These are phyloP conservation scores for Congeria kusceri DNA, from an alignment of 2,888 invertebrate species.

Conservation along the genomic window DNA sequence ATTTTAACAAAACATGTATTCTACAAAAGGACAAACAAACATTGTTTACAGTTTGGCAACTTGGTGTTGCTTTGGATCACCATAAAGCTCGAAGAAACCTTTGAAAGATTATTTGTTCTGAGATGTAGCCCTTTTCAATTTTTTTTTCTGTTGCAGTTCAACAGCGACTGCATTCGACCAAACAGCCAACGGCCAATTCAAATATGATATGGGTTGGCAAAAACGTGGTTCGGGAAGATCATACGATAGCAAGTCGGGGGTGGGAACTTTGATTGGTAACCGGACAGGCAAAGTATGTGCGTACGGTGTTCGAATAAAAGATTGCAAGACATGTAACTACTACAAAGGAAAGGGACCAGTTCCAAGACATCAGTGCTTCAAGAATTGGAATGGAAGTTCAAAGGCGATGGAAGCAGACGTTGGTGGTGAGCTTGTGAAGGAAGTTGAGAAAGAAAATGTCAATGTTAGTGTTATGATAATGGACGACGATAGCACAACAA, in stretches of 20 bases:
- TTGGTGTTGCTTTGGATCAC: no score
- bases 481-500: slow-evolving; percentile 59
- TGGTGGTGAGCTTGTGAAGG: slow-evolving; percentile 32
- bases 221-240: slow-evolving; percentile 32
- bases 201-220: slow-evolving; percentile 48
- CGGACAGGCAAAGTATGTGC: slow-evolving; percentile 25
- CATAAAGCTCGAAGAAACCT: no score
- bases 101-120: no score
- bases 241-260: slow-evolving; percentile 43
- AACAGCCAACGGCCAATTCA: slow-evolving; percentile 12
- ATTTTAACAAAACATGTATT: no score
- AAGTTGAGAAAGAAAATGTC: slow-evolving; percentile 40
- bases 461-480: slow-evolving; percentile 42
- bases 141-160: no score
- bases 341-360: slow-evolving; percentile 7
- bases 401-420: slow-evolving; percentile 59
- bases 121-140: no score
- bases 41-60: no score
- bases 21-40: no score
- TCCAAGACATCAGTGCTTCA: slow-evolving; percentile 28
- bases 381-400: slow-evolving; percentile 42
- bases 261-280: slow-evolving; percentile 31
- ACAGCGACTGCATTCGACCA: no score
- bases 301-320: slow-evolving; percentile 23
- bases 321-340: slow-evolving; percentile 27